Evolutionary conservation across 2,797 vertebrate genomes (phyloP), one percentile per base, ranked within the genome.

Genomic region (Takifugu ocellatus): DNA sequence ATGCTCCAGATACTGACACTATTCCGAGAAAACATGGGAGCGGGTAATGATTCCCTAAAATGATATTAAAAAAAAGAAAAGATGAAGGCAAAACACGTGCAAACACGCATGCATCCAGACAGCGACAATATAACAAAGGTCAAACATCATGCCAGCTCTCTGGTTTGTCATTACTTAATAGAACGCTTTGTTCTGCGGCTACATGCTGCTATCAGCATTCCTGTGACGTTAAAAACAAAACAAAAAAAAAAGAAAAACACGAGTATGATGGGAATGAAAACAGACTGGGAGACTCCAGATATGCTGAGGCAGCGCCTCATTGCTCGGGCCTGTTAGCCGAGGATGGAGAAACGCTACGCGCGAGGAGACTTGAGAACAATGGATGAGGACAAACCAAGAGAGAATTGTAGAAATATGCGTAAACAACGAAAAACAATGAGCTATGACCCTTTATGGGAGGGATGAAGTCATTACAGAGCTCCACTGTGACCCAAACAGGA

Each of bases 1-100:
- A 99, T 97, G 70, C 94, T 92, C 97, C 97, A 99, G 55, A 98
- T 81, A 49, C 94, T 96, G 86, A 99, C 92, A 63, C 93, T 92
- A 58, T 89, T 97, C 78, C 95, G 94, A 69, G 93, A 92, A 82
- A 94, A 97, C 95, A 97, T 98, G 1, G 93, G 89, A 2, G 94
- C 94, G 25, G 97, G 97, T 79, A 99, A 85, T 0, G 91, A 79
- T 0, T 91, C 92, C 88, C 96, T 99, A 82, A 39, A 65, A 72
- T 24, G 3, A 21, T 21, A 21, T 21, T 21, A 21, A 27, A 67
- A 6, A 14, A 44, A 11, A 54, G 17, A 33, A 0, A 25, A 43
- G 1, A 46, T 46, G 16, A n/a, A 17, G 8, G 44, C n/a, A 4
- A 50, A 42, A 50, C 14, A 2, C 49, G 0, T 7, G 17, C 7